Percentiles rank a stretch among this genome's conserved stretches.
These are phyloP conservation scores for Apaloderma vittatum DNA, from an alignment of 2,113 vertebrate species.

Conservation along the genomic window DNA sequence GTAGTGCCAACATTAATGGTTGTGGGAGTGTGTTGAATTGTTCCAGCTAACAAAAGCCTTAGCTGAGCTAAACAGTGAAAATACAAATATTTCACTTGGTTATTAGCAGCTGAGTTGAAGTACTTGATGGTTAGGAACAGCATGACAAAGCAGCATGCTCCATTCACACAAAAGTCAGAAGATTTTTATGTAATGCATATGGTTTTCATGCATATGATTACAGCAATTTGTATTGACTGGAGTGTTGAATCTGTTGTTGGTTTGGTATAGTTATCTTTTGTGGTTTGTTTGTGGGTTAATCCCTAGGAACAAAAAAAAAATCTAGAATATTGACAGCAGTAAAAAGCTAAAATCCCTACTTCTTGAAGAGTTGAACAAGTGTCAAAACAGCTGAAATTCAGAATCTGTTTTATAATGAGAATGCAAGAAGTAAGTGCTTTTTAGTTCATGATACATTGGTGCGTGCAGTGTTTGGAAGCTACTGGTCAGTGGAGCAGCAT, in stretches of 20 bases:
- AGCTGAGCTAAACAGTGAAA: neutral
- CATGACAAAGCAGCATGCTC: neutral
- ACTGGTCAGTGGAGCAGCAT: conserved; percentile 5
- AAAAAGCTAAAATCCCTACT: neutral
- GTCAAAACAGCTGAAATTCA: neutral
- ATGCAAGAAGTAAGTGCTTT: neutral
- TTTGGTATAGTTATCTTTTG: neutral
- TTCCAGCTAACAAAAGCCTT: neutral
- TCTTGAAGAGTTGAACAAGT: neutral
- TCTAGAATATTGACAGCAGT: neutral
- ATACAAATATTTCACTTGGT: conserved; percentile 2
- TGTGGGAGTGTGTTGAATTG: neutral
- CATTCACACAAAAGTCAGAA: neutral
- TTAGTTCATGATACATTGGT: accelerated
- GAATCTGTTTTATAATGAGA: neutral
- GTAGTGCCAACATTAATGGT: neutral
- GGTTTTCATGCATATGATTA: neutral
- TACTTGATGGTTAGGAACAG: neutral
- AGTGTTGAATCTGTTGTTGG: neutral
- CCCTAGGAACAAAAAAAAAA: neutral
- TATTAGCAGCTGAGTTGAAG: neutral
- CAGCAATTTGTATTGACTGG: neutral
- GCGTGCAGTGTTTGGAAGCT: neutral
- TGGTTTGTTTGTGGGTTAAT: neutral
- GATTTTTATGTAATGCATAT: neutral